Base-by-base conservation (phyloP, 2,888 invertebrate genomes). In the Dicycla oo region DNA sequence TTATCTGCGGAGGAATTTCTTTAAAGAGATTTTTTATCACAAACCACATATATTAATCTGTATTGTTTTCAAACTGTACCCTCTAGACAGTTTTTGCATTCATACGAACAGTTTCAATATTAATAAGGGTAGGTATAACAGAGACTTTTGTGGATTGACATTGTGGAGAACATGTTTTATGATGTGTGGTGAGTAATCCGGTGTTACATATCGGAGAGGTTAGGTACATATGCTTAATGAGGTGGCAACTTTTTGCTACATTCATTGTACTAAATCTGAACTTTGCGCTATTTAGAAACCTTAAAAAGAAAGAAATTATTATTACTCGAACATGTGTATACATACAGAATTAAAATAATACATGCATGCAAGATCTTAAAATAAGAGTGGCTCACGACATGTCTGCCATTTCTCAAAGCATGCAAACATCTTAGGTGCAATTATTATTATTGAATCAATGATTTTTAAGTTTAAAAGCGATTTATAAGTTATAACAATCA, bases 31-130 rank as follows among this genome's bases (percentile, higher is more conserved):
- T 7, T n/a, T 30, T 30, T 15, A 47, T 61, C 45, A n/a, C 45
- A 3, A 61, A 26, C 2, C 20, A 49, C 1, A 15, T 5, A 30
- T 61, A 30, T n/a, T 1, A 15, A 30, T 10, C 8, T 20, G 8
- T 7, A 60, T 38, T 13, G 13, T 75, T 64, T 61, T 75, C 76
- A 34, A 61, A 69, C 78, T 11, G 56, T 78, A 75, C 81, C 49
- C 74, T 68, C 30, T 26, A 30, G 23, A 6, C 8, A 26, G 11
- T 60, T 68, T 63, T 63, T 63, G 53, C 43, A 38, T 30, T 49
- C n/a, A 45, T n/a, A 26, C 20, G 20, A 49, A 45, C 7, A 53
- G n/a, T 38, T 11, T 43, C 26, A 30, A 30, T 26, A 61, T 43
- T 34, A 18, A 60, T 53, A 60, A 49, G 11, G 49, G n/a, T n/a